These are phyloP conservation scores for Papilio xuthus DNA, from an alignment of 1,140 invertebrate species.

Conservation along the genomic window DNA sequence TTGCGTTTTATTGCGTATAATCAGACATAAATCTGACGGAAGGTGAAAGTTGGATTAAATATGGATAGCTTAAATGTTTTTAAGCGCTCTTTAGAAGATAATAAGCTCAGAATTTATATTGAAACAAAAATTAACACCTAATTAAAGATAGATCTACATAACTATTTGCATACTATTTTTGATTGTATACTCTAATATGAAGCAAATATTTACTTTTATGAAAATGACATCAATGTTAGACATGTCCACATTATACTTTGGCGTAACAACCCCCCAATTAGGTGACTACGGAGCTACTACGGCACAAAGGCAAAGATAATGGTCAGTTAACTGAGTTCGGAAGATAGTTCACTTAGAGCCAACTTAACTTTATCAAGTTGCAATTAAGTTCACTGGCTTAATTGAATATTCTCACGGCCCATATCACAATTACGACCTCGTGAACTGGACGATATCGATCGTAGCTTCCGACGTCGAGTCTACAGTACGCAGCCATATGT, in stretches of 20 bases:
- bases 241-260: slow-evolving; percentile 51
- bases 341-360: slow-evolving; percentile 79
- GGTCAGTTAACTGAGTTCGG: slow-evolving; percentile 77
- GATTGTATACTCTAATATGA: too few relatives aligned
- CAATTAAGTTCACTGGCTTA: slow-evolving; percentile 75
- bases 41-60: neutral
- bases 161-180: too few relatives aligned
- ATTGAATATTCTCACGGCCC: slow-evolving; percentile 79
- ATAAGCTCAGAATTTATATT: too few relatives aligned
- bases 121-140: too few relatives aligned
- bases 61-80: too few relatives aligned
- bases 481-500: neutral
- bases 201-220: neutral
- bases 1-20: neutral
- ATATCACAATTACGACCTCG: slow-evolving; percentile 73
- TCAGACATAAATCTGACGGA: neutral
- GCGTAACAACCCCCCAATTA: slow-evolving; percentile 67
- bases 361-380: slow-evolving; percentile 79
- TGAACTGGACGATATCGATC: slow-evolving; percentile 72
- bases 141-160: too few relatives aligned
- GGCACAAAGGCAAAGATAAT: slow-evolving; percentile 80
- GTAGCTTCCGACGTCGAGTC: slow-evolving; percentile 26
- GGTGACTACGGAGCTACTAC: slow-evolving; percentile 61
- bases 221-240: neutral
- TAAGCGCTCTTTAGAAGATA: too few relatives aligned